Conservation (phyloP, 2,113 vertebrate species). For the Prinia subflava region DNA sequence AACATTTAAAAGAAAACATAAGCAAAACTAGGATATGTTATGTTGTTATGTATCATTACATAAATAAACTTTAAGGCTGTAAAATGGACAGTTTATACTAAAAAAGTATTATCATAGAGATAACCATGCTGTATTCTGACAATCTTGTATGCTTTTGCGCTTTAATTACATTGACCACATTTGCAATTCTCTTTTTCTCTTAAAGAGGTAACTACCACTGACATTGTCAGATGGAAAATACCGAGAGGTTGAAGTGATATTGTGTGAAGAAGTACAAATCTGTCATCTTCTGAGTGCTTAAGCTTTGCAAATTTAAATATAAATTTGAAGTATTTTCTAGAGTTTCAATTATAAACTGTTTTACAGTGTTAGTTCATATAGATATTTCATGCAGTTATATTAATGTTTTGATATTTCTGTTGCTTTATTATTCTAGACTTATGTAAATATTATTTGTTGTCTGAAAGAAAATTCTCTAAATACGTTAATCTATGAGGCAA, state of each 20-base stretch:
- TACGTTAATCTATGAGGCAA: not conserved
- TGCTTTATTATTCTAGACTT: not conserved
- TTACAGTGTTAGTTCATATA: not conserved
- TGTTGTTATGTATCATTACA: not conserved
- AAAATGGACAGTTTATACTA: not conserved
- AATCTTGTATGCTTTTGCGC: not conserved
- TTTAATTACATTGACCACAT: not conserved
- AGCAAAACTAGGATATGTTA: not conserved
- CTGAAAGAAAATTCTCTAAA: not conserved
- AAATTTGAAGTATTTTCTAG: not conserved
- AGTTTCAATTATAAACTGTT: not conserved
- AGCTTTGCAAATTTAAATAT: not conserved
- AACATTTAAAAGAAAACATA: not conserved
- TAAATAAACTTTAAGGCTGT: not conserved
- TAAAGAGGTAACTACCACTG: not conserved
- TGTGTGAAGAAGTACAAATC: not conserved
- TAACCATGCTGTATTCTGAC: not conserved
- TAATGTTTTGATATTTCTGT: not conserved
- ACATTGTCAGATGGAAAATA: not conserved
- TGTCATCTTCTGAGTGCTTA: not conserved
- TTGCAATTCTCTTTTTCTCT: not conserved
- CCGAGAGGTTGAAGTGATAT: not conserved
- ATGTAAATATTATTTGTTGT: not conserved
- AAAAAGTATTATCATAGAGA: not conserved
- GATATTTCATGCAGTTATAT: not conserved